A percentile compares a stretch with the other conserved stretches of the same genome.
These are phyloP conservation scores for Pongo pygmaeus DNA, from an alignment of 2,113 vertebrate genomes.

Conservation along the genomic window DNA sequence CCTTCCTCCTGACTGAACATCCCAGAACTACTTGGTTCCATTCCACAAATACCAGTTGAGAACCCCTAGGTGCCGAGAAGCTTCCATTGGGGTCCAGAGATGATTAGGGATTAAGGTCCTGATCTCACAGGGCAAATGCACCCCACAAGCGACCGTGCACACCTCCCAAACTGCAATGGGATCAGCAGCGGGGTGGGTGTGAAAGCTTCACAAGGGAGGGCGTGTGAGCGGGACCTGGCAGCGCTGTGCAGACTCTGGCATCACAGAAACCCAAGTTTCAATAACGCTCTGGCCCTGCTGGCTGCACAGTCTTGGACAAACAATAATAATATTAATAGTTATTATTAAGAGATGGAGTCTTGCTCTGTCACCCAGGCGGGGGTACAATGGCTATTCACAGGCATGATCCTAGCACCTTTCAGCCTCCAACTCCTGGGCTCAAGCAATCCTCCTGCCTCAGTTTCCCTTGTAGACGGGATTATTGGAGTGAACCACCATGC, in stretches of 20 bases:
- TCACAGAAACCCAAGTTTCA: neutral
- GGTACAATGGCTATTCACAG: neutral
- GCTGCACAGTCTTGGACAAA: neutral
- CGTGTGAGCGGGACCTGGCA: neutral
- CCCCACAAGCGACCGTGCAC: neutral
- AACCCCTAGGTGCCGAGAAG: neutral
- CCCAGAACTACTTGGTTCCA: neutral
- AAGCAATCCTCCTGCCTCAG: neutral
- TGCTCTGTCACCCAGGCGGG: neutral
- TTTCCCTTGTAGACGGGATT: neutral
- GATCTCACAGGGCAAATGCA: neutral
- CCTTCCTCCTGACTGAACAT: neutral
- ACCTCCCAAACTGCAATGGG: neutral
- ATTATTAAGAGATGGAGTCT: neutral
- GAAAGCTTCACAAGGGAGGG: neutral
- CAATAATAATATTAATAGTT: too few species aligned
- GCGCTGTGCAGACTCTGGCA: fast-evolving
- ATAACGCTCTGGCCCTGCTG: neutral
- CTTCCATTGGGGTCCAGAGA: neutral
- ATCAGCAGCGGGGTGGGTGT: too few species aligned
- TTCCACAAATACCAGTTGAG: neutral
- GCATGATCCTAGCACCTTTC: neutral
- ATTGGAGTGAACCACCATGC: neutral
- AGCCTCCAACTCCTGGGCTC: neutral
- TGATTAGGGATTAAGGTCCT: neutral